phyloP scores from a whole-genome alignment of 2,797 vertebrate genomes.

The Clarias fuscus region DNA sequence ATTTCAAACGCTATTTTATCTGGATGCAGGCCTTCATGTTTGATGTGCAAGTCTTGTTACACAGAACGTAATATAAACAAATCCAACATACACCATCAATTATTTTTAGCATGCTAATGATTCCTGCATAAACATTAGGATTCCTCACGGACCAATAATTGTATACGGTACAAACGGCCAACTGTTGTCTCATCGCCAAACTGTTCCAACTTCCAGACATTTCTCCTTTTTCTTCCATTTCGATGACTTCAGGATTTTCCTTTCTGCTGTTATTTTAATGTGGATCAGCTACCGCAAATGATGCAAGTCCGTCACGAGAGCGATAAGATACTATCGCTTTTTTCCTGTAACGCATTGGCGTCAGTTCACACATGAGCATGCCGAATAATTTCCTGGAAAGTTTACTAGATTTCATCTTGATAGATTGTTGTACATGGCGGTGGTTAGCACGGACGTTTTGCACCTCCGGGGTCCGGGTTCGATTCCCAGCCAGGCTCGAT shows the following conservation, averaged over 20 bases:
- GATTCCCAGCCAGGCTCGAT: too few relatives aligned
- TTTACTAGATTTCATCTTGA: not conserved
- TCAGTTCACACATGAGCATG: not conserved
- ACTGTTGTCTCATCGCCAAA: not conserved
- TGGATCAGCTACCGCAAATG: not conserved
- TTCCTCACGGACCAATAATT: not conserved
- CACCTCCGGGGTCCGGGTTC: too few relatives aligned
- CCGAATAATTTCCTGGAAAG: not conserved
- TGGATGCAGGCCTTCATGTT: conserved; percentile 1
- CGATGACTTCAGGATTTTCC: not conserved
- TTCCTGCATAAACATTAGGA: not conserved
- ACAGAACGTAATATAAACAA: not conserved
- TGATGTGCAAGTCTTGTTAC: not conserved
- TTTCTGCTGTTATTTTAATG: not conserved
- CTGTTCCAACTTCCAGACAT: not conserved
- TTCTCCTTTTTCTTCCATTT: not conserved
- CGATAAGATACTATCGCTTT: not conserved
- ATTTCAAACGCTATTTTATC: not conserved
- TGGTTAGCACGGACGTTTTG: too few relatives aligned
- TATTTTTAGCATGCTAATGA: not conserved
- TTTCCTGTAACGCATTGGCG: not conserved
- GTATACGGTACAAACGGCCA: not conserved
- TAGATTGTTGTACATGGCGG: not conserved
- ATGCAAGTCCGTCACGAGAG: not conserved
- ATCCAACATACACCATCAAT: not conserved